Evolutionary conservation across 1,140 invertebrate genomes (phyloP).

Genomic region (Leptinotarsa texana): DNA sequence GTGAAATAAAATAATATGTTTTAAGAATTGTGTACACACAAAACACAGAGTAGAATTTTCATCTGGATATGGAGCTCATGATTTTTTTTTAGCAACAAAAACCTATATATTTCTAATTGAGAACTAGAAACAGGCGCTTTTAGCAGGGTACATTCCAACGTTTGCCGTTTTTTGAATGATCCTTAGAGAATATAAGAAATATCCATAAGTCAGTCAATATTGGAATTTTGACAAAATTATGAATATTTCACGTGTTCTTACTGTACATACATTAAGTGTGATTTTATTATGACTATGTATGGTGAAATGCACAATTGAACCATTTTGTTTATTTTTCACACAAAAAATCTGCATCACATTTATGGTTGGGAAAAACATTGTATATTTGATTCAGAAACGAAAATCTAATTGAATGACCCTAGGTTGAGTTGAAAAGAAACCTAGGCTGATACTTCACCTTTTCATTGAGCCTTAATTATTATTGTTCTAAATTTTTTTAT

Average conservation of each 20-base stretch:
- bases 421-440: no score
- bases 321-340: no score
- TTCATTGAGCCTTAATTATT: no score
- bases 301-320: slow-evolving; percentile 15
- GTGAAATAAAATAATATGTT: no score
- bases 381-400: not conserved
- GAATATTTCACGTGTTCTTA: not conserved
- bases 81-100: no score
- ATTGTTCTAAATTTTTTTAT: no score
- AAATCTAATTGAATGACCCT: not conserved
- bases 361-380: not conserved
- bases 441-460: no score
- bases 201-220: not conserved
- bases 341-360: no score
- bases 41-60: no score
- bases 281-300: slow-evolving; percentile 19
- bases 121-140: not conserved
- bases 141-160: slow-evolving; percentile 18
- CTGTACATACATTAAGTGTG: slow-evolving; percentile 14
- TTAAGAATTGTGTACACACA: no score
- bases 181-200: not conserved
- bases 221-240: not conserved
- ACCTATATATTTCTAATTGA: not conserved
- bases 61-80: no score
- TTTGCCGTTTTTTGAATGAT: not conserved